Evolutionary conservation across 2,113 vertebrate species (phyloP).

Genomic region (Pedetes capensis): DNA sequence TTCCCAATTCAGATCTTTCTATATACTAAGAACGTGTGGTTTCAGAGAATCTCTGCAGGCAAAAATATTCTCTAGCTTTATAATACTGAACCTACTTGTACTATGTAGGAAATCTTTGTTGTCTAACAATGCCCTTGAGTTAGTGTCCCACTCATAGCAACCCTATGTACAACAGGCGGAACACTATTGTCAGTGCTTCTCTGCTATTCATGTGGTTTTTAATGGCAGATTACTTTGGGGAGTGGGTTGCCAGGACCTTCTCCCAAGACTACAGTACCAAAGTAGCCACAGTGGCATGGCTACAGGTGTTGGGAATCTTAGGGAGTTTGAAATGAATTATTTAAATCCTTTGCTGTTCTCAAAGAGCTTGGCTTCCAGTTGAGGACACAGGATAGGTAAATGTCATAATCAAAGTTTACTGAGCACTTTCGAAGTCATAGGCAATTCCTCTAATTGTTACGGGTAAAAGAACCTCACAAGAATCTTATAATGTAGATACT

Average conservation of each 20-base stretch:
- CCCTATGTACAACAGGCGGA: too few relatives aligned
- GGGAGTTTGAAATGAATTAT: not conserved
- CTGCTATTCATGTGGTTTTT: too few relatives aligned
- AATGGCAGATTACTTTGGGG: too few relatives aligned
- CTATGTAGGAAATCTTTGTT: too few relatives aligned
- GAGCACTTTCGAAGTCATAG: not conserved
- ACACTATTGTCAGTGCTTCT: too few relatives aligned
- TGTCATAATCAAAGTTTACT: not conserved
- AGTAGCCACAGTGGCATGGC: too few relatives aligned
- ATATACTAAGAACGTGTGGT: not conserved
- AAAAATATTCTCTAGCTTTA: not conserved
- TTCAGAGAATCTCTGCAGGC: not conserved
- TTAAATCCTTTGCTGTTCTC: not conserved
- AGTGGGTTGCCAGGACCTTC: too few relatives aligned
- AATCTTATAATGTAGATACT: not conserved
- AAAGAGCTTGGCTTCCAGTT: not conserved
- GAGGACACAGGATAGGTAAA: not conserved
- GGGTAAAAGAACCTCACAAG: not conserved
- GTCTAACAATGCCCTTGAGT: too few relatives aligned
- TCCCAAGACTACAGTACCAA: too few relatives aligned
- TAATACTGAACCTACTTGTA: not conserved
- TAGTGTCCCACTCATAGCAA: too few relatives aligned
- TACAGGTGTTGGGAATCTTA: not conserved
- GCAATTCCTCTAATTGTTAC: not conserved
- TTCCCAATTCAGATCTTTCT: not conserved